Conservation (phyloP, 2,888 invertebrate genomes). For the Odontomyia ornata region DNA sequence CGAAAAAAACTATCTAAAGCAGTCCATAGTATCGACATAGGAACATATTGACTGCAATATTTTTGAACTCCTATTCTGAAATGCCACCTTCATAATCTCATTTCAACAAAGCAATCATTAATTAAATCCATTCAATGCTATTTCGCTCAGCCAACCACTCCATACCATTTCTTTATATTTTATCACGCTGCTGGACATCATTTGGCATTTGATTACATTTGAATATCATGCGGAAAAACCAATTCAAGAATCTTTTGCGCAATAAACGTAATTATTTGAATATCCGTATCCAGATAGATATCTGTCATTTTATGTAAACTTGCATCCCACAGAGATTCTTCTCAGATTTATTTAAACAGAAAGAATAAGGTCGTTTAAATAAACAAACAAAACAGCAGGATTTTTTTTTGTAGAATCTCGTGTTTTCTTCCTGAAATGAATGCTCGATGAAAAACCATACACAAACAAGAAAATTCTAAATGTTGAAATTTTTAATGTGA, state of each 20-base stretch:
- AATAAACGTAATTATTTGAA: background rate
- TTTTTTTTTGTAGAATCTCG: background rate
- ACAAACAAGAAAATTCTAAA: constrained; percentile 8
- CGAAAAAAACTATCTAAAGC: too few relatives aligned
- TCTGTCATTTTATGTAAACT: constrained; percentile 41
- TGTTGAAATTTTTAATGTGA: constrained; percentile 9
- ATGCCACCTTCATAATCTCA: too few relatives aligned
- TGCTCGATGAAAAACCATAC: background rate
- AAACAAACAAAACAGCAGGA: constrained; percentile 30
- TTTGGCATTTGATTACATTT: constrained; percentile 6
- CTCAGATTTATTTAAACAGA: constrained; percentile 7
- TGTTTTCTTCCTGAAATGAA: background rate
- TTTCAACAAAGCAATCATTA: too few relatives aligned
- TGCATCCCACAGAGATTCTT: constrained; percentile 28
- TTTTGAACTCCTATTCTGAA: too few relatives aligned
- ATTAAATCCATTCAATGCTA: too few relatives aligned
- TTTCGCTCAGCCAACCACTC: too few relatives aligned
- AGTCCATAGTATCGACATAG: too few relatives aligned
- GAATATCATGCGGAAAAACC: background rate
- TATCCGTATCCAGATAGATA: background rate
- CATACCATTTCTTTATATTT: background rate
- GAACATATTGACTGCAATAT: too few relatives aligned
- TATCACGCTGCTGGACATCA: constrained; percentile 37
- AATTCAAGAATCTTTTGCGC: background rate
- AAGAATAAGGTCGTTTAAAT: constrained; percentile 36